These are phyloP conservation scores for Acromyrmex echinatior DNA, from an alignment of 1,140 invertebrate species.

Conservation along the genomic window DNA sequence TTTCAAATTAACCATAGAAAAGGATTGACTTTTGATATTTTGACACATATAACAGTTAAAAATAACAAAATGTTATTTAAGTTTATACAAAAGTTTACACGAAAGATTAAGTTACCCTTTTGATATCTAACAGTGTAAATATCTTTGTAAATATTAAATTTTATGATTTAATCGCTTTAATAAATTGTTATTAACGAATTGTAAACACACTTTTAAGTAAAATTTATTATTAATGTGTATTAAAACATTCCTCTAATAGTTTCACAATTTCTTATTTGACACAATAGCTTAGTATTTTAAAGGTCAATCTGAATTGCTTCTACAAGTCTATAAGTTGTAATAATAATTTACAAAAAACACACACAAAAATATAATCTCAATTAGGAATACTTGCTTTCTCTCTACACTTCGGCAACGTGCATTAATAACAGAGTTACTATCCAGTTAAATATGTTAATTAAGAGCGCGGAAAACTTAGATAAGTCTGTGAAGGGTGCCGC, in stretches of 20 bases:
- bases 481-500: conserved; percentile 13
- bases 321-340: background rate
- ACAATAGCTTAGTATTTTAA: background rate
- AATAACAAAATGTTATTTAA: too few relatives aligned
- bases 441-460: conserved; percentile 62
- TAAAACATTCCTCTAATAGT: background rate
- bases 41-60: too few relatives aligned
- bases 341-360: conserved; percentile 8
- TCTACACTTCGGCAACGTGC: conserved; percentile 13
- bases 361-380: conserved; percentile 4
- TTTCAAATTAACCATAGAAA: too few relatives aligned
- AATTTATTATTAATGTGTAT: background rate
- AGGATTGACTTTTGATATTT: too few relatives aligned
- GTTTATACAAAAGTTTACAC: too few relatives aligned
- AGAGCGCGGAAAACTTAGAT: conserved; percentile 62
- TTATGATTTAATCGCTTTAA: background rate
- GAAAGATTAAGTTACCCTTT: too few relatives aligned
- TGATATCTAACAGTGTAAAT: background rate
- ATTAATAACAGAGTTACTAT: conserved; percentile 41
- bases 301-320: background rate
- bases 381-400: conserved; percentile 23
- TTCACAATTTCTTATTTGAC: background rate
- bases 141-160: background rate
- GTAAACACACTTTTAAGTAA: background rate
- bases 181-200: background rate